Percentiles rank a stretch among this genome's conserved stretches.
Evolutionary conservation across 2,797 vertebrate species (phyloP).

Genomic region (Decapterus maruadsi): DNA sequence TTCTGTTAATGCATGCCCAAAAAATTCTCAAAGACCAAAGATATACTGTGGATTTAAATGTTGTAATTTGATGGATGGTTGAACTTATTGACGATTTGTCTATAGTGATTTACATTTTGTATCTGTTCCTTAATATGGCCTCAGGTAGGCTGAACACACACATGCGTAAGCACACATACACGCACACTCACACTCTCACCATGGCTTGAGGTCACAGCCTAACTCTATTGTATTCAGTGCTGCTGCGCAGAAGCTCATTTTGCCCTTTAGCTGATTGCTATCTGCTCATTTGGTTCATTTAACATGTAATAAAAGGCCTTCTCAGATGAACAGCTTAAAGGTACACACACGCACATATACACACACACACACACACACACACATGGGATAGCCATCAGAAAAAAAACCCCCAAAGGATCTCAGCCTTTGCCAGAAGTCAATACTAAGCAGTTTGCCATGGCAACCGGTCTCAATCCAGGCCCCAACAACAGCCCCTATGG

Average conservation of each 20-base stretch:
- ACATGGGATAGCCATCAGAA: conserved; percentile 23
- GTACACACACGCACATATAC: conserved; percentile 13
- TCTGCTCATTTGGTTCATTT: conserved; percentile 69
- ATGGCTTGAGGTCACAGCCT: conserved; percentile 51
- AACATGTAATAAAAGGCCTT: conserved; percentile 62
- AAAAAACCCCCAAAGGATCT: conserved; percentile 56
- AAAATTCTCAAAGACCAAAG: conserved; percentile 22
- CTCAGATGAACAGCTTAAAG: conserved; percentile 39
- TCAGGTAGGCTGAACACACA: conserved; percentile 26
- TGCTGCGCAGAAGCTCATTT: conserved; percentile 52
- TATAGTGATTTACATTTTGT: not conserved
- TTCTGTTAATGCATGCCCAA: conserved; percentile 23
- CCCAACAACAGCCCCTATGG: conserved; percentile 14
- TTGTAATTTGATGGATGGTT: conserved; percentile 9
- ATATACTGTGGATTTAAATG: not conserved
- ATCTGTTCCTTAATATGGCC: conserved; percentile 16
- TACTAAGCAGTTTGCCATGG: conserved; percentile 67
- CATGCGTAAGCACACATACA: not conserved
- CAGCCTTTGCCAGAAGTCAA: conserved; percentile 65
- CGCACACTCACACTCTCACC: conserved; percentile 11
- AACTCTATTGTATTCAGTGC: conserved; percentile 47
- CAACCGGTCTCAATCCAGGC: conserved; percentile 46
- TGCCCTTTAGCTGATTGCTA: conserved; percentile 64
- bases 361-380: conserved; percentile 16
- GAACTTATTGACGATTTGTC: not conserved